These are phyloP conservation scores for Pterophyllum scalare DNA, from an alignment of 2,113 vertebrate species.

Conservation along the genomic window DNA sequence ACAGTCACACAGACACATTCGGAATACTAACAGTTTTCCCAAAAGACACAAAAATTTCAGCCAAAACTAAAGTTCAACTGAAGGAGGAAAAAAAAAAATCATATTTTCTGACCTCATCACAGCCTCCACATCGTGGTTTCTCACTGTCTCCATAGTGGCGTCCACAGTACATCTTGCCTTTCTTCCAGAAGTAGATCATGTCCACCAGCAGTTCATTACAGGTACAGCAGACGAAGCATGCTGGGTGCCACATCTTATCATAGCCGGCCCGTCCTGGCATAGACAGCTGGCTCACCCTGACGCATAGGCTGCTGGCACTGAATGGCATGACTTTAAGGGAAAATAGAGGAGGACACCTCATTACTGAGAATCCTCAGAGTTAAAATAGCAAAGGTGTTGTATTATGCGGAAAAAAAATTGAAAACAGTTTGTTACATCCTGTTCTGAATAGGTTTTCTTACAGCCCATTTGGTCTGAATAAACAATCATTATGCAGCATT, in stretches of 20 bases:
- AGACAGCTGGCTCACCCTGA: conserved; percentile 93
- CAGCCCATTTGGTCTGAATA: background rate
- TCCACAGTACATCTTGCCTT: conserved; percentile 92
- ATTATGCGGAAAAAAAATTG: background rate
- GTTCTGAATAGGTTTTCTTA: background rate
- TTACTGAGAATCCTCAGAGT: background rate
- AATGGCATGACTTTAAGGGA: conserved; percentile 84
- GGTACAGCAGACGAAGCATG: conserved; percentile 91
- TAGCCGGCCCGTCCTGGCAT: conserved; percentile 94
- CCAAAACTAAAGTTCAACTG: background rate
- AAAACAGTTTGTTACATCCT: background rate
- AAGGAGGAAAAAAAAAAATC: too few relatives aligned
- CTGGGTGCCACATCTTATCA: conserved; percentile 95
- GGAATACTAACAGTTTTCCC: background rate
- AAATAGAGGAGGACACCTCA: background rate
- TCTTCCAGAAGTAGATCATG: conserved; percentile 99
- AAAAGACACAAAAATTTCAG: background rate
- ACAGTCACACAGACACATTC: background rate
- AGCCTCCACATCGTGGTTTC: conserved; percentile 95
- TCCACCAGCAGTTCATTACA: conserved; percentile 94
- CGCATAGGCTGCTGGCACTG: conserved; percentile 89
- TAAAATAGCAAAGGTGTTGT: background rate
- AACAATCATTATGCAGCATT: conserved; percentile 8
- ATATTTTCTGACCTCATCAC: conserved; percentile 89
- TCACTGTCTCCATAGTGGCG: conserved; percentile 99